Evolutionary conservation across 2,797 vertebrate genomes (phyloP), one percentile per base, ranked within the genome.

Genomic region (Myotis daubentonii): DNA sequence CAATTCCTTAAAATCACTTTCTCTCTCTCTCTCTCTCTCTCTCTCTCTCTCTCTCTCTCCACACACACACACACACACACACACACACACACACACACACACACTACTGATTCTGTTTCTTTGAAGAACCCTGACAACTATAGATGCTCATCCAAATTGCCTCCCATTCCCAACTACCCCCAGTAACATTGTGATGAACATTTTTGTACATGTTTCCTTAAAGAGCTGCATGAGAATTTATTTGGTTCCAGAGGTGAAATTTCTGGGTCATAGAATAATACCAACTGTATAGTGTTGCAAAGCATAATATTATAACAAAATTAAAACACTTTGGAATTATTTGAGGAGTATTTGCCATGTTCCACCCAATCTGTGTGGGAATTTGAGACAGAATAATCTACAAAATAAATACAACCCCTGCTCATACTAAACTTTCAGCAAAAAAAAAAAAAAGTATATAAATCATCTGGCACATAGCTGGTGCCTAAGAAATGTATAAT

Each of bases 161-260:
- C 71, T 76, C 70, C 33, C 33, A 5, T 51, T 51, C 36, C 62
- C 62, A 71, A 28, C 8, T 23, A 57, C n/a, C 60, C 89, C n/a
- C 47, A 75, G 30, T 62, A 74, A 25, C 10, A 12, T 25, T 41
- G 12, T 47, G 30, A 72, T 44, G 15, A 90, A 60, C 85, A 78
- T 38, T 44, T 30, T 41, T 57, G 6, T 28, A 71, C 33, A 78
- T 72, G 28, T 28, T 93, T 20, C 75, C 38, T 95, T 62, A 55
- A 7, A 36, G 41, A 30, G 66, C 5, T 36, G 8, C 13, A 66
- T 68, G 8, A 70, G 78, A 55, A 89, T 30, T 80, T 71, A 66
- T 76, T 80, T 85, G 74, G 47, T 87, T 93, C 53, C 17, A 85
- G 41, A 91, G 75, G 44, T 85, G 60, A 89, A 83, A 83, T 96